phyloP scores from a whole-genome alignment of 2,888 invertebrate genomes.

The Odontocerum albicorne region DNA sequence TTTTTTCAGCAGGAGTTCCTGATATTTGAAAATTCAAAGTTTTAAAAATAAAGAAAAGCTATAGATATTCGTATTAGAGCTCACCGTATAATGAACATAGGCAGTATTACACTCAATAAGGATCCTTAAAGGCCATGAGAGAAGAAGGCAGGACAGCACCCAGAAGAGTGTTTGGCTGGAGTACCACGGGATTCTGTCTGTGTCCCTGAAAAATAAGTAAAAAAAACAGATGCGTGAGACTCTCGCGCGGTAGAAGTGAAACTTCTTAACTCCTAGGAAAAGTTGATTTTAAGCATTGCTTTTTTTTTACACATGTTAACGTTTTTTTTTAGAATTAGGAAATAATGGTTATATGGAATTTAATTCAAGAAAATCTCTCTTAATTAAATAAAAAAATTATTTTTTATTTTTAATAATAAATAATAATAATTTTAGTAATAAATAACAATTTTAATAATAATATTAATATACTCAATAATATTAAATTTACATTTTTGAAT shows the following conservation, averaged over 20 bases:
- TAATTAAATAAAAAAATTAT: background rate
- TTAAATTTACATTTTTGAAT: background rate
- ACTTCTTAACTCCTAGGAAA: background rate
- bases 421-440: background rate
- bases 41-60: background rate
- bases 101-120: slow-evolving; percentile 81
- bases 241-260: too few relatives aligned
- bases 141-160: slow-evolving; percentile 69
- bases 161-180: slow-evolving; percentile 73
- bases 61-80: too few relatives aligned
- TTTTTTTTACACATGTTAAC: too few relatives aligned
- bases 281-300: too few relatives aligned
- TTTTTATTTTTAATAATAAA: background rate
- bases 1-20: too few relatives aligned
- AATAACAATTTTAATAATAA: background rate
- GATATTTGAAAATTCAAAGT: too few relatives aligned
- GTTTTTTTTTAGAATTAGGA: too few relatives aligned
- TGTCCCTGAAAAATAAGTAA: slow-evolving; percentile 49
- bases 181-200: slow-evolving; percentile 63
- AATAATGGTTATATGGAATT: too few relatives aligned
- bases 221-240: too few relatives aligned
- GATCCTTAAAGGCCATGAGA: slow-evolving; percentile 83
- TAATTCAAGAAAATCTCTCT: too few relatives aligned
- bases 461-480: background rate
- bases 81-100: slow-evolving; percentile 77